phyloP scores from a whole-genome alignment of 2,888 invertebrate species.

The Sinotaia quadrata region DNA sequence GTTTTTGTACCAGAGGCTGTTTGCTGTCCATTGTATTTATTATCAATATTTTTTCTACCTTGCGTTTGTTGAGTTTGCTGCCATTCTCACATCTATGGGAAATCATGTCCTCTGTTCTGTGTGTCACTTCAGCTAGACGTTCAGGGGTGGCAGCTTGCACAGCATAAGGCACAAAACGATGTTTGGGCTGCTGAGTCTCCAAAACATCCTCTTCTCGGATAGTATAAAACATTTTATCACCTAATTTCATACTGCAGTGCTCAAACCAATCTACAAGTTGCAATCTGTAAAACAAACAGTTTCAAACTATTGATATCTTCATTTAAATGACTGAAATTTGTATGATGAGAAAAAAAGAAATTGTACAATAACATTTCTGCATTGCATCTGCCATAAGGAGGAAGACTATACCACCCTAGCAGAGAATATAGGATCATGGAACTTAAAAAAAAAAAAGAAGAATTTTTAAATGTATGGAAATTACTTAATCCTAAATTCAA shows the following conservation, averaged over 20 bases:
- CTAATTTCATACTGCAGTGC: slow-evolving; percentile 89
- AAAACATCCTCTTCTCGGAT: slow-evolving; percentile 83
- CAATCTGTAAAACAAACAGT: slow-evolving; percentile 29
- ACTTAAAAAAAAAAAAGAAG: no score
- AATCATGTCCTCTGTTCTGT: slow-evolving; percentile 11
- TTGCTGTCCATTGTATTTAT: no score
- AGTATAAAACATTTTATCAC: slow-evolving; percentile 88
- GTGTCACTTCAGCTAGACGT: slow-evolving; percentile 9
- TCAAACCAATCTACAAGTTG: slow-evolving; percentile 82
- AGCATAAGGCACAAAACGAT: slow-evolving; percentile 45
- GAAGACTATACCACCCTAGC: no score
- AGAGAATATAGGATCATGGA: no score
- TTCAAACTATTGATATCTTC: neutral
- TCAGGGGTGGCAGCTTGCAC: slow-evolving; percentile 18
- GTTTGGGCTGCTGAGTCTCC: slow-evolving; percentile 53
- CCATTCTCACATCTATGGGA: neutral
- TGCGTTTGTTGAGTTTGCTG: neutral
- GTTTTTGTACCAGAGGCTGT: no score
- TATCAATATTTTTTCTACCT: no score
- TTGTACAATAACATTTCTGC: neutral
- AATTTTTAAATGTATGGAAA: no score
- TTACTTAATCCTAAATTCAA: no score
- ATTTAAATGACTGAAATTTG: neutral
- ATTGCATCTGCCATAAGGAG: no score
- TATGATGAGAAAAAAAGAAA: neutral